Evolutionary conservation across 2,113 vertebrate genomes (phyloP).

Genomic region (Zosterops hypoxanthus): DNA sequence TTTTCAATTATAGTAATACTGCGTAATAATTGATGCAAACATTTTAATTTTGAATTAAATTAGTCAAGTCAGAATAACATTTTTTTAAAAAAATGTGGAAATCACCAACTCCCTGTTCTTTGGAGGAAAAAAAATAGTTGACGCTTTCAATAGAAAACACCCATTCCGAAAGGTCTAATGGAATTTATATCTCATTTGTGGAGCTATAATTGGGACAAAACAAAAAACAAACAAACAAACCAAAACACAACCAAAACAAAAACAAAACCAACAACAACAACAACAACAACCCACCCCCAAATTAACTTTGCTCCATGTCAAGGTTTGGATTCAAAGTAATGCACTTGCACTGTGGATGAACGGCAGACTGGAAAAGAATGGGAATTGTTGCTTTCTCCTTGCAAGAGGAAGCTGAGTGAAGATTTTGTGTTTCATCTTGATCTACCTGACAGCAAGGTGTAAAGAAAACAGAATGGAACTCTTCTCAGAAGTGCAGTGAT

Average conservation of each 20-base stretch:
- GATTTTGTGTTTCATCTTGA: neutral
- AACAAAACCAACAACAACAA: neutral
- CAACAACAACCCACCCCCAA: too few species aligned
- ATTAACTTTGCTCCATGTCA: neutral
- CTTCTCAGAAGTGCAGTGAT: neutral
- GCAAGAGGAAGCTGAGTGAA: neutral
- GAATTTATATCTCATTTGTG: neutral
- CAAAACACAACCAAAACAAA: too few species aligned
- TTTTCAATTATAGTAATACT: neutral
- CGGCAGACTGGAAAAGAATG: neutral
- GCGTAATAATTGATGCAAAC: fast-evolving
- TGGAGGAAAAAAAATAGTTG: fast-evolving
- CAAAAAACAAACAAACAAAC: neutral
- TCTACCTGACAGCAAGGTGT: neutral
- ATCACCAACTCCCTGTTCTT: neutral
- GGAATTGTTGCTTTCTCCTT: neutral
- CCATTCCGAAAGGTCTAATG: neutral
- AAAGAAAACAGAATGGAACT: neutral
- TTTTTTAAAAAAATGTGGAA: neutral
- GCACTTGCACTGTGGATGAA: neutral
- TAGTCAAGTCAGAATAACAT: neutral
- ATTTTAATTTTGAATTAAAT: neutral
- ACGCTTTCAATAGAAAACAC: neutral
- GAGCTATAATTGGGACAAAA: neutral
- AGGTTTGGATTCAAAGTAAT: neutral